Evolutionary conservation across 2,797 vertebrate genomes (phyloP).

Genomic region (Aphelocoma californica): DNA sequence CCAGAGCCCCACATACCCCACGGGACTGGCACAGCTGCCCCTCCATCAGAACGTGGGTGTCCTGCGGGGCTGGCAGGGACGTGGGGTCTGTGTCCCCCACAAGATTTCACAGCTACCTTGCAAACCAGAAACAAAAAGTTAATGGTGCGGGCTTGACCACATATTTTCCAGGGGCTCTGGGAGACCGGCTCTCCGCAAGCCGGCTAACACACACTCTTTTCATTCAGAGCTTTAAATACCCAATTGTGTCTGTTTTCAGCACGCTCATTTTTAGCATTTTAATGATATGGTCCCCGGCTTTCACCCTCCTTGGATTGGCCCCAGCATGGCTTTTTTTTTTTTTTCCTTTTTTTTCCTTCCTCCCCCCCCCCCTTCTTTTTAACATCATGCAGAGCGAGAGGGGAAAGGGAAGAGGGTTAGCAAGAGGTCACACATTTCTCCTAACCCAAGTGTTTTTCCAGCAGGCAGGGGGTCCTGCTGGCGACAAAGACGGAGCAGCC

Average conservation of each 20-base stretch:
- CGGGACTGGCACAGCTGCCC: background rate
- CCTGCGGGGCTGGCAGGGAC: background rate
- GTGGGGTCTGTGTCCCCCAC: accelerated
- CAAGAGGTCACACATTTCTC: conserved; percentile 57
- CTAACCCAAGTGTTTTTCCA: conserved; percentile 45
- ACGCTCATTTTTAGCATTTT: conserved; percentile 61
- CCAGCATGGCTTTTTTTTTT: accelerated
- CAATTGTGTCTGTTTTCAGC: conserved; percentile 65
- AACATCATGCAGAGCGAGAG: background rate
- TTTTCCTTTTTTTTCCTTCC: accelerated
- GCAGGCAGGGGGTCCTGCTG: conserved; percentile 39
- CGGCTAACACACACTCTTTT: conserved; percentile 60
- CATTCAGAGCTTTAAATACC: conserved; percentile 65
- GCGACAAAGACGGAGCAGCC: background rate
- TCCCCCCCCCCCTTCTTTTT: background rate
- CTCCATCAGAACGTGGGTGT: accelerated
- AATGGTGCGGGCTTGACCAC: background rate
- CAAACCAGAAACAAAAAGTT: conserved; percentile 48
- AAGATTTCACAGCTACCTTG: conserved; percentile 32
- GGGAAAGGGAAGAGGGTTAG: conserved; percentile 52
- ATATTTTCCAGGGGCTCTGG: conserved; percentile 64
- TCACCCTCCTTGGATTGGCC: conserved; percentile 22
- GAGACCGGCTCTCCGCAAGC: conserved; percentile 24
- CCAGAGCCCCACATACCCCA: accelerated
- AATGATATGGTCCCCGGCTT: conserved; percentile 37